A percentile compares a stretch with the other conserved stretches of the same genome.
These are phyloP conservation scores for Oxystoma pomonae DNA, from an alignment of 2,888 invertebrate genomes.

Conservation along the genomic window DNA sequence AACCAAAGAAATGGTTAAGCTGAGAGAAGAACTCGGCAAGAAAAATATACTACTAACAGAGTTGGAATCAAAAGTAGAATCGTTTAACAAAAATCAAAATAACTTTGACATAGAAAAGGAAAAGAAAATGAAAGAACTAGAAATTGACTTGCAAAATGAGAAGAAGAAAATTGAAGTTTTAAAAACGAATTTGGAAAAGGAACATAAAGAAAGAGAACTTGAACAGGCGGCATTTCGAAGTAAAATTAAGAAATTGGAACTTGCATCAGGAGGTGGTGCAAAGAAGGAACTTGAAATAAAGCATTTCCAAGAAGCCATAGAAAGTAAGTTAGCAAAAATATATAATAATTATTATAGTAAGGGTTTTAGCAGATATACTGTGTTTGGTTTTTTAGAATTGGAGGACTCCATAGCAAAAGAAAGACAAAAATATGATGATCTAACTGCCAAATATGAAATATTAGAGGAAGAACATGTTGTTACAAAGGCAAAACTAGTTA, in stretches of 20 bases:
- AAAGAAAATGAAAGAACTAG: constrained; percentile 49
- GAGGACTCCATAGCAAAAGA: constrained; percentile 64
- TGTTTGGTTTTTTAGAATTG: constrained; percentile 55
- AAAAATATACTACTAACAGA: constrained; percentile 36
- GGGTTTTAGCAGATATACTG: constrained; percentile 7
- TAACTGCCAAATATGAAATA: constrained; percentile 78
- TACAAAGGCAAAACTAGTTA: constrained; percentile 74
- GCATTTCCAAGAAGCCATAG: constrained; percentile 62
- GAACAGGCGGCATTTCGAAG: constrained; percentile 73
- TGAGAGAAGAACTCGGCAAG: constrained; percentile 38
- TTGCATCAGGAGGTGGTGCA: constrained; percentile 56
- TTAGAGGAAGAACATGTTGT: constrained; percentile 82
- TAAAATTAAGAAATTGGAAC: constrained; percentile 69
- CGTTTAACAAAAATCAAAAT: constrained; percentile 41
- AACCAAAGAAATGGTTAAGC: constrained; percentile 36
- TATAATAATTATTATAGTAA: constrained; percentile 1
- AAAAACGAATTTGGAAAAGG: constrained; percentile 66
- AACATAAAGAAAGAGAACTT: constrained; percentile 72
- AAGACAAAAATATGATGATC: constrained; percentile 71
- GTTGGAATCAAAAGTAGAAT: constrained; percentile 42
- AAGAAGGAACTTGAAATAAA: constrained; percentile 65
- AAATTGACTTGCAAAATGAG: constrained; percentile 53
- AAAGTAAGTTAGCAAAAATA: constrained; percentile 62
- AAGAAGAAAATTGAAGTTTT: constrained; percentile 64
- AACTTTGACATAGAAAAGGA: constrained; percentile 61